Conservation (phyloP, 1,140 invertebrate genomes). For the Schlechtendalia chinensis region DNA sequence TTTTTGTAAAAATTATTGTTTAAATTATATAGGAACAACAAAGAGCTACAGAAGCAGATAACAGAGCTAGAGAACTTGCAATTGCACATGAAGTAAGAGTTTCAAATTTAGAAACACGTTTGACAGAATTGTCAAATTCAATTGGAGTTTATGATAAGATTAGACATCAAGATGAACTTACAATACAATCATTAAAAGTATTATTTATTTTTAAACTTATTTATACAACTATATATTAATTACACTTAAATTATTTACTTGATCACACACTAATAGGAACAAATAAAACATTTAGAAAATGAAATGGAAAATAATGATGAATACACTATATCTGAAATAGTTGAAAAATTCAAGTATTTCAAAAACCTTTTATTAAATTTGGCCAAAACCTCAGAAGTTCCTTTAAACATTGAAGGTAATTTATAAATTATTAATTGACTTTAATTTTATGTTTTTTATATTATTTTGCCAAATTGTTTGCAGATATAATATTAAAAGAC, state of each 20-base stretch:
- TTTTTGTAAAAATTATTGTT: conserved; percentile 21
- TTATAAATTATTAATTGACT: not conserved
- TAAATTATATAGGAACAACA: conserved; percentile 62
- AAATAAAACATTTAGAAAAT: conserved; percentile 34
- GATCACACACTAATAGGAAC: conserved; percentile 11
- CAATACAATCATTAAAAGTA: conserved; percentile 69
- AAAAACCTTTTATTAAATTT: conserved; percentile 49
- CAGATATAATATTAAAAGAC: conserved; percentile 43
- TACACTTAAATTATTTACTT: conserved; percentile 14
- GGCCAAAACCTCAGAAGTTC: conserved; percentile 39
- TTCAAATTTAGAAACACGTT: conserved; percentile 70
- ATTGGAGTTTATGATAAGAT: conserved; percentile 76
- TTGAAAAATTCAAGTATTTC: conserved; percentile 38
- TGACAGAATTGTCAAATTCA: conserved; percentile 76
- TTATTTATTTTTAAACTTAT: not conserved
- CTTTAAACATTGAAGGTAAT: conserved; percentile 45
- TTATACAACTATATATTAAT: too few species aligned
- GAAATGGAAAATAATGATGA: conserved; percentile 3
- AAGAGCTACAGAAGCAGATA: conserved; percentile 67
- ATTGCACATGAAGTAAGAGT: conserved; percentile 74
- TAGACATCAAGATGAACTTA: conserved; percentile 70
- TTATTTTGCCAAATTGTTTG: not conserved
- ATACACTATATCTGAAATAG: conserved; percentile 39
- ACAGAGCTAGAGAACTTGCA: conserved; percentile 66
- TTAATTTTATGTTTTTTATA: not conserved